These are phyloP conservation scores for Trachelus iudaicus DNA, from an alignment of 2,888 invertebrate genomes.

Conservation along the genomic window DNA sequence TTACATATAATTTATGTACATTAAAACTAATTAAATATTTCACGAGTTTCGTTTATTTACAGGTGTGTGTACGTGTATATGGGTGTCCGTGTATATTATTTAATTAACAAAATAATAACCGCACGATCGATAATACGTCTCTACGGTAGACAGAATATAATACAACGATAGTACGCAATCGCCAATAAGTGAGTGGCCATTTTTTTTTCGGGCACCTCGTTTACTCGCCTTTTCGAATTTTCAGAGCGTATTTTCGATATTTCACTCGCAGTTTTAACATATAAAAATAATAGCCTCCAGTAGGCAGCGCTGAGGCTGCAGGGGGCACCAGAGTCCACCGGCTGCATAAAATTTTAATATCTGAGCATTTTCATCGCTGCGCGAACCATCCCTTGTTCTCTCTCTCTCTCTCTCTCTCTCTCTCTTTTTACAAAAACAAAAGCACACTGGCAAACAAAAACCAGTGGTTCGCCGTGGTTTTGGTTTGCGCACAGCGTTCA, in stretches of 20 bases:
- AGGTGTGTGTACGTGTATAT: conserved; percentile 18
- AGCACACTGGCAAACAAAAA: conserved; percentile 16
- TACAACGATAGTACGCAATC: conserved; percentile 11
- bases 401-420: conserved; percentile 10
- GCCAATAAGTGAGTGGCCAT: background rate
- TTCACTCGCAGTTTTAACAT: conserved; percentile 2
- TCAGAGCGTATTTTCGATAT: background rate
- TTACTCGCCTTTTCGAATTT: background rate
- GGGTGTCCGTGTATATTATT: conserved; percentile 21
- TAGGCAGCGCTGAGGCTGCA: conserved; percentile 33
- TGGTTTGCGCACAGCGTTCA: background rate
- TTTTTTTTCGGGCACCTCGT: background rate
- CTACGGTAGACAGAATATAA: conserved; percentile 2
- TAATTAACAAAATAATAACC: conserved; percentile 27
- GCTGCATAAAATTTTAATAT: conserved; percentile 40
- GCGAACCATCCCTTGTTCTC: conserved; percentile 3
- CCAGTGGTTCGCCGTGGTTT: conserved; percentile 8
- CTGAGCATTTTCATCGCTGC: conserved; percentile 46
- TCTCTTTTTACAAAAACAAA: conserved; percentile 14
- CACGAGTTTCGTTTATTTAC: conserved; percentile 27
- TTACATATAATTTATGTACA: conserved; percentile 53
- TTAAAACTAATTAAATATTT: conserved; percentile 57
- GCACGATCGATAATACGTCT: conserved; percentile 30
- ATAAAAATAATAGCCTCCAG: conserved; percentile 64
- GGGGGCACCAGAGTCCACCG: conserved; percentile 35